These are phyloP conservation scores for Damaliscus lunatus DNA, from an alignment of 2,113 vertebrate species.

Conservation along the genomic window DNA sequence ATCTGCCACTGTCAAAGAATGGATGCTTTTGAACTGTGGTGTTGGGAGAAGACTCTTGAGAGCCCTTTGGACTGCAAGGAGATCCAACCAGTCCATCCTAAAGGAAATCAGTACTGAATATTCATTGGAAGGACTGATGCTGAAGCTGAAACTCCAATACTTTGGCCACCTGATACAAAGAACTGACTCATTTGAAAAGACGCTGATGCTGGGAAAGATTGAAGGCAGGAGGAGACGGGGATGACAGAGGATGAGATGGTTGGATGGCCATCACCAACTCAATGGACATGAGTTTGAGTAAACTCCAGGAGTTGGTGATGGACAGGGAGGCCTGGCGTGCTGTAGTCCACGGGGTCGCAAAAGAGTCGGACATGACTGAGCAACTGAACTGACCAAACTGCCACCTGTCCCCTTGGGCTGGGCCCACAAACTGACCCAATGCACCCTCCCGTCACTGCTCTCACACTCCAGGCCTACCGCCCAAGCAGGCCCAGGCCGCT, in stretches of 20 bases:
- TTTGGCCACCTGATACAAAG: not conserved
- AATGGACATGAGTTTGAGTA: not conserved
- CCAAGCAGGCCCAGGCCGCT: accelerated
- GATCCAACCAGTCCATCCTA: not conserved
- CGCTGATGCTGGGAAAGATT: not conserved
- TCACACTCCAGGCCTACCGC: not conserved
- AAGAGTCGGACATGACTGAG: not conserved
- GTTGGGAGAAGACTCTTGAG: not conserved
- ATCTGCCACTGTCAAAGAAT: not conserved
- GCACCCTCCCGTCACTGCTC: too few species aligned
- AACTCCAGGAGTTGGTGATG: not conserved
- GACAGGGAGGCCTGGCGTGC: not conserved
- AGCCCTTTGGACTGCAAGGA: not conserved
- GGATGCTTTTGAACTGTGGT: not conserved
- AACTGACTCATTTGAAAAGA: not conserved
- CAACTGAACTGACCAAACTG: not conserved
- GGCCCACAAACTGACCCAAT: not conserved
- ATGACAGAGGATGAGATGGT: not conserved
- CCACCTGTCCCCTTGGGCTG: not conserved
- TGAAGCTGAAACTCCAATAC: not conserved
- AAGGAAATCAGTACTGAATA: not conserved
- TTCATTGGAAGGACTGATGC: not conserved
- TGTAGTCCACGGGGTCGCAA: accelerated
- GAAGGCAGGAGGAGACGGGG: not conserved
- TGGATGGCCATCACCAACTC: not conserved